Percentiles rank a stretch among this genome's conserved stretches.
phyloP scores from a whole-genome alignment of 1,140 invertebrate genomes.

The Asobara japonica region DNA sequence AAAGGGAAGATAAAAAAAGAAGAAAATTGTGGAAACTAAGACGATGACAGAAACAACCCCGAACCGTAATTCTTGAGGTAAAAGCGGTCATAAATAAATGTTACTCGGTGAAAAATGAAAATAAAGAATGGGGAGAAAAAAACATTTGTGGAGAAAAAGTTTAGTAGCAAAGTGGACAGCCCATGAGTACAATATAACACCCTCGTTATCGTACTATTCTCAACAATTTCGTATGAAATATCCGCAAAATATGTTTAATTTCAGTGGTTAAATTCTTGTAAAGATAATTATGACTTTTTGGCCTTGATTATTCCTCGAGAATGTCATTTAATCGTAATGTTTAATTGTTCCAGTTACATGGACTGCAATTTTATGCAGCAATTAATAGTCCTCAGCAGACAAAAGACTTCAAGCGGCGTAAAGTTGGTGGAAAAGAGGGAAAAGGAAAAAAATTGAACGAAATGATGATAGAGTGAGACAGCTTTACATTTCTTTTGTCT shows the following conservation, averaged over 20 bases:
- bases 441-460: not conserved
- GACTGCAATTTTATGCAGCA: not conserved
- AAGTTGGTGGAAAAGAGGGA: not conserved
- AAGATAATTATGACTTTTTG: not conserved
- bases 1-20: not conserved
- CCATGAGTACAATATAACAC: not conserved
- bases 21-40: not conserved
- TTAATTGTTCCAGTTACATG: constrained; percentile 6
- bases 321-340: not conserved
- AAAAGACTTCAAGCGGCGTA: not conserved
- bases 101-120: not conserved
- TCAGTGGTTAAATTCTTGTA: constrained; percentile 2
- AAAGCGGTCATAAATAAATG: not conserved
- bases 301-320: not conserved
- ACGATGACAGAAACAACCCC: constrained; percentile 4
- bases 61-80: constrained; percentile 3
- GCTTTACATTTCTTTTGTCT: not conserved
- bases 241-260: not conserved
- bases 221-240: not conserved
- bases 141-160: not conserved
- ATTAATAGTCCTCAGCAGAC: constrained; percentile 1
- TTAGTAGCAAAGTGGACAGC: not conserved
- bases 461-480: not conserved
- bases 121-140: not conserved
- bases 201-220: not conserved